phyloP scores from a whole-genome alignment of 2,888 invertebrate genomes.

The Chaitophorus viminalis region DNA sequence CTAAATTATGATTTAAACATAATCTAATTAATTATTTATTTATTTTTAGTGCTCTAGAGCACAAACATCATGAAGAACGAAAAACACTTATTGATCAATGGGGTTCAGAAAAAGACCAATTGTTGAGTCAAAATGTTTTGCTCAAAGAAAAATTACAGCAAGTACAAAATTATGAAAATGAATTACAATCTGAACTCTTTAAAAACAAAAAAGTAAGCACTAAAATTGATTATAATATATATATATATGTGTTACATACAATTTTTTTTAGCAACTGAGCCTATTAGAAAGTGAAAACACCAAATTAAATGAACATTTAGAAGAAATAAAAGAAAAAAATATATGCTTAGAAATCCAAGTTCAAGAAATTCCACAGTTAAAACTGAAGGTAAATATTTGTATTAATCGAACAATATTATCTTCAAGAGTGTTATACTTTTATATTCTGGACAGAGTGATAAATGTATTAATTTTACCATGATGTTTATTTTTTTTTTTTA shows the following conservation, averaged over 20 bases:
- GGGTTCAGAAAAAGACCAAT: constrained; percentile 79
- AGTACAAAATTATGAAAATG: constrained; percentile 77
- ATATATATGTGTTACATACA: constrained; percentile 12
- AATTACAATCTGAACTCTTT: constrained; percentile 74
- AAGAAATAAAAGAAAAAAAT: constrained; percentile 71
- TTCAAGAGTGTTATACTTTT: no score
- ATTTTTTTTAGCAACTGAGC: constrained; percentile 63
- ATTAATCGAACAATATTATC: no score
- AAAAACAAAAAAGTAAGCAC: constrained; percentile 72
- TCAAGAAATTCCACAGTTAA: constrained; percentile 66
- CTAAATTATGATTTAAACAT: neutral
- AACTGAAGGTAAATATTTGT: constrained; percentile 65
- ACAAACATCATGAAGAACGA: constrained; percentile 80
- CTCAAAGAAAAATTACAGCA: constrained; percentile 75
- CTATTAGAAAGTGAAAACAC: constrained; percentile 65
- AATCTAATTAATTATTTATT: neutral
- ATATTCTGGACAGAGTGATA: no score
- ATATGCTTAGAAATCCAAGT: constrained; percentile 70
- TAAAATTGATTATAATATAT: neutral
- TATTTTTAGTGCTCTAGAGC: constrained; percentile 74
- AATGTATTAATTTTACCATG: no score
- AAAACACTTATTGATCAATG: constrained; percentile 77
- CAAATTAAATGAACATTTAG: constrained; percentile 70
- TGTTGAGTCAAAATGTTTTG: constrained; percentile 69
- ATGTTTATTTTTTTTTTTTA: no score